Conservation (phyloP, 2,888 invertebrate species). For the Sarcophaga rosellei region DNA sequence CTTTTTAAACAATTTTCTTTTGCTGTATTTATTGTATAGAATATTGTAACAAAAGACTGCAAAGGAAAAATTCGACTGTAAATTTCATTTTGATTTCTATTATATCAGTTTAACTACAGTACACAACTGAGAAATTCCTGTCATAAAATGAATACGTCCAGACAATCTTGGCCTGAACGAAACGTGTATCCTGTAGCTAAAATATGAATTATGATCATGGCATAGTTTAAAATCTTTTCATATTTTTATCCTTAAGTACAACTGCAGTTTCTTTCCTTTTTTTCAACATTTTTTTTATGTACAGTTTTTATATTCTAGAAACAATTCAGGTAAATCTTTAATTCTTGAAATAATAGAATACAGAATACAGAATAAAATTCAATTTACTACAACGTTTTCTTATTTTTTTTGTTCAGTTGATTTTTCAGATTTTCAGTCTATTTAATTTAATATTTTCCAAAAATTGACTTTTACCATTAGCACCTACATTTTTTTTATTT, state of each 20-base stretch:
- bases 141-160: too few relatives aligned
- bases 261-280: background rate
- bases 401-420: background rate
- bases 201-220: constrained; percentile 37
- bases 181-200: constrained; percentile 28
- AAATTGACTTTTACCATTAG: constrained; percentile 75
- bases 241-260: background rate
- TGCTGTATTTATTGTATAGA: too few relatives aligned
- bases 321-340: constrained; percentile 36
- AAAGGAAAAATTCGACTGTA: too few relatives aligned
- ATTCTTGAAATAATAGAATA: background rate
- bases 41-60: too few relatives aligned
- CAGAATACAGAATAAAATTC: background rate
- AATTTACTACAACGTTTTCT: background rate
- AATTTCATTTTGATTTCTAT: too few relatives aligned
- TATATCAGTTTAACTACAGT: too few relatives aligned
- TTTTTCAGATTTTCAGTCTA: background rate
- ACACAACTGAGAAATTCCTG: too few relatives aligned
- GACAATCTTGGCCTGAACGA: too few relatives aligned
- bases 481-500: constrained; percentile 61
- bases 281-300: constrained; percentile 4
- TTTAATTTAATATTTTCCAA: background rate
- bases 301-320: constrained; percentile 9
- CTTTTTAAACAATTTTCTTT: too few relatives aligned
- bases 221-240: background rate